These are phyloP conservation scores for Myiotriccus ornatus DNA, from an alignment of 2,797 vertebrate species.

Conservation along the genomic window DNA sequence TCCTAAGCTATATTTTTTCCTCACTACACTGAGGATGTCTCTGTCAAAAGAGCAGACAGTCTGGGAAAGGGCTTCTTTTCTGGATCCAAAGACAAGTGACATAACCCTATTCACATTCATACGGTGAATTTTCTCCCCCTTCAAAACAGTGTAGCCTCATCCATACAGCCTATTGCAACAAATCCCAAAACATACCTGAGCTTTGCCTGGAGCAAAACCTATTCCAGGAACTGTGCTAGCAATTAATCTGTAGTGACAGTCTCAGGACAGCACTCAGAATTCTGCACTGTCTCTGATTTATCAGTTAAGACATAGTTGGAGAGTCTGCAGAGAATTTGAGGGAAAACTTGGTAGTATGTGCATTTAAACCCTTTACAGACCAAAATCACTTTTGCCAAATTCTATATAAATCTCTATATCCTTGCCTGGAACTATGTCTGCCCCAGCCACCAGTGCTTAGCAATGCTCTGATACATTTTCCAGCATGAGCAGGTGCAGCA, in stretches of 20 bases:
- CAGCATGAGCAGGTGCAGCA: background rate
- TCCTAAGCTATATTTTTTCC: background rate
- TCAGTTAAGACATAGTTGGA: background rate
- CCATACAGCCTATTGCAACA: background rate
- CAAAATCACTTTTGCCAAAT: background rate
- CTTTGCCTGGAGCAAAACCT: background rate
- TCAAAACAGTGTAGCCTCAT: background rate
- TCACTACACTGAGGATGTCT: background rate
- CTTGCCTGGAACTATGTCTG: background rate
- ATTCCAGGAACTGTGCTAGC: background rate
- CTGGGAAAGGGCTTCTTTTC: background rate
- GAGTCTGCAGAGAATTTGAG: background rate
- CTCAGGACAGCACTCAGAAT: slow-evolving; percentile 12
- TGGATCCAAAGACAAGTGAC: background rate
- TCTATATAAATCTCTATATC: background rate
- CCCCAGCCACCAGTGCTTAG: background rate
- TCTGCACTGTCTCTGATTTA: slow-evolving; percentile 8
- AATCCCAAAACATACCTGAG: background rate
- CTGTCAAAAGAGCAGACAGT: background rate
- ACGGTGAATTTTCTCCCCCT: background rate
- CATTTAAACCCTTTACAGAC: background rate
- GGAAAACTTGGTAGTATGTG: background rate
- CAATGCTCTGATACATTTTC: background rate
- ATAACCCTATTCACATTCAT: background rate
- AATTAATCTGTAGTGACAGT: slow-evolving; percentile 39